phyloP scores from a whole-genome alignment of 2,888 invertebrate species.

The Idaea aversata region DNA sequence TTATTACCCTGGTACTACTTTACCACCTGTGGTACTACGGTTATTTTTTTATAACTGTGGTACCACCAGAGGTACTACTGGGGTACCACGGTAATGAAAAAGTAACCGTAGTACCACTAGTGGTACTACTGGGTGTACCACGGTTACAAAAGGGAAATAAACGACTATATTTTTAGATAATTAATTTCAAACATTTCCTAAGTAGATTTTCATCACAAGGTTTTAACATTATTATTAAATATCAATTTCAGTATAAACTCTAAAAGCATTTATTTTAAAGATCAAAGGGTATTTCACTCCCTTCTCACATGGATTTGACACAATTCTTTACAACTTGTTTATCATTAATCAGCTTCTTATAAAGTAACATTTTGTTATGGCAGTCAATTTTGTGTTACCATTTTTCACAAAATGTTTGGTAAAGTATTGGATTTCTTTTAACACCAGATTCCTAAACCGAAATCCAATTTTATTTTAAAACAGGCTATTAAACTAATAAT shows the following conservation, averaged over 20 bases:
- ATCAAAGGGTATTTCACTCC: slow-evolving; percentile 20
- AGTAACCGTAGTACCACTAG: too few species aligned
- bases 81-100: too few species aligned
- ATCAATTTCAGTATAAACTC: slow-evolving; percentile 6
- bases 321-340: slow-evolving; percentile 11
- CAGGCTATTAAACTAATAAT: too few species aligned
- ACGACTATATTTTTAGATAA: too few species aligned
- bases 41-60: too few species aligned
- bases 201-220: not conserved
- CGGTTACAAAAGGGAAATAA: too few species aligned
- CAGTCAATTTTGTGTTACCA: not conserved
- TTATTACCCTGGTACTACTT: too few species aligned
- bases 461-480: too few species aligned
- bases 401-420: not conserved
- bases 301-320: slow-evolving; percentile 17
- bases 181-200: not conserved
- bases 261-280: slow-evolving; percentile 14
- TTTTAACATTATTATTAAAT: slow-evolving; percentile 4
- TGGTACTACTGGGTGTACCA: too few species aligned
- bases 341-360: slow-evolving; percentile 9
- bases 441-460: too few species aligned
- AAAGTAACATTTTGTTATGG: not conserved
- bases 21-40: too few species aligned
- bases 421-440: not conserved
- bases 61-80: too few species aligned